phyloP scores from a whole-genome alignment of 2,113 vertebrate species.

The Puffinus mauretanicus region DNA sequence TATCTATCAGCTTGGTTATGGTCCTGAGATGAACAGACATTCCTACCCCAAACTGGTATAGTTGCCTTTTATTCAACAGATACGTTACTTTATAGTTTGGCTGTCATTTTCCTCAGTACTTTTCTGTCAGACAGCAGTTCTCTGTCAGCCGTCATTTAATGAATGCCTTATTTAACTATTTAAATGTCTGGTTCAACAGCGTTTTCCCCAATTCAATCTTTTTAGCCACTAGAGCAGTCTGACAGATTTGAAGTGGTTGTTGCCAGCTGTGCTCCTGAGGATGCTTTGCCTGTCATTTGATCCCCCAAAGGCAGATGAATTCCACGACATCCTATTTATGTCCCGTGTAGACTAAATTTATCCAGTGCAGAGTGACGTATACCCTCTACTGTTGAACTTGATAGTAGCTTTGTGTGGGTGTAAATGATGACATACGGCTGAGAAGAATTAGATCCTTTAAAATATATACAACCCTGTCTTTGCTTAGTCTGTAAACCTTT shows the following conservation, averaged over 20 bases:
- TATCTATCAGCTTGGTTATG: background rate
- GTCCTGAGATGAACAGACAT: background rate
- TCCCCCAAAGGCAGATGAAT: slow-evolving; percentile 10
- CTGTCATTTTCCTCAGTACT: background rate
- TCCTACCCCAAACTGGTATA: background rate
- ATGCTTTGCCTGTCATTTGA: slow-evolving; percentile 33
- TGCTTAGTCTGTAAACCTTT: background rate
- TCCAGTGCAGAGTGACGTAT: background rate
- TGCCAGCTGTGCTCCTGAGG: background rate
- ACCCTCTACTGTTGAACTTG: background rate
- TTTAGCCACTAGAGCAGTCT: fast-evolving
- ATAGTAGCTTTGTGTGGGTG: slow-evolving; percentile 33
- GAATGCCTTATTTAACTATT: background rate
- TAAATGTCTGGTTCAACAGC: fast-evolving
- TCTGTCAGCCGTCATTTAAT: background rate
- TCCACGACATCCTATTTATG: background rate
- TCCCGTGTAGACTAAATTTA: background rate
- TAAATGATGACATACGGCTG: background rate
- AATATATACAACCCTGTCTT: background rate
- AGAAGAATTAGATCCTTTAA: background rate
- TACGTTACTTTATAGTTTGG: background rate
- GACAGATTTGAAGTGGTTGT: no score
- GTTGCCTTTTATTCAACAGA: background rate
- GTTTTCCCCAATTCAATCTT: background rate
- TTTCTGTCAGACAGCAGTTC: background rate